Evolutionary conservation across 2,113 vertebrate genomes (phyloP), one percentile per base, ranked within the genome.

Genomic region (Barnardius zonarius): DNA sequence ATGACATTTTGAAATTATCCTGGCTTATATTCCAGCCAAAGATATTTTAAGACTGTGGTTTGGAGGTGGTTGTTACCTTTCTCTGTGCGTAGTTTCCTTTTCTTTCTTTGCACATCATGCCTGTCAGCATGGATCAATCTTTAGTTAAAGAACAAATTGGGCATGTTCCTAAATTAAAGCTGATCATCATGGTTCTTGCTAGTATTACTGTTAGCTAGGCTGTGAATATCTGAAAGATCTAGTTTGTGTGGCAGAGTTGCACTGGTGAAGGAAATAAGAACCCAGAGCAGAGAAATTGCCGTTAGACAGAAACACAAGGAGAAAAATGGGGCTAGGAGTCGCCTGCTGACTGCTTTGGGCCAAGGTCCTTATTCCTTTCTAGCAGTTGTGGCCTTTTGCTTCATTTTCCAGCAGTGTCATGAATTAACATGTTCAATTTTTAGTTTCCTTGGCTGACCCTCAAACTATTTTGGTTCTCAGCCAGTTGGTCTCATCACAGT

Each of bases 381-480:
- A 68, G 15, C 5, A 17, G 10, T 83, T 0, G 0, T 31, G 55
- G 28, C 18, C 80, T 80, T 72, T 68, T 0, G 1, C 72, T 90
- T 90, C 27, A 22, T 80, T 57, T 62, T 57, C 49, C 33, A 77
- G 12, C 28, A 35, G 10, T 77, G 54, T n/a, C 17, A 57, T 80
- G 63, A 68, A 84, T 83, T 78, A 83, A 52, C 16, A 62, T n/a
- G 23, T 59, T 94, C 46, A 74, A n/a, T 54, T 86, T 86, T 84
- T 67, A 27, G 33, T 35, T 54, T 49, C 63, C 22, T 81, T 95
- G 83, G 59, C 49, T 86, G 57, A 69, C 28, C 33, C 83, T 92
- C 63, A 86, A 12, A 33, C 14, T 64, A 1, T 43, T 51, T 64
- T 75, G 46, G 17, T 54, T 30, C 35, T 75, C 30, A 64, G 39